Base-by-base conservation (phyloP, 2,888 invertebrate species). In the Amblyjoppa fuscipennis region DNA sequence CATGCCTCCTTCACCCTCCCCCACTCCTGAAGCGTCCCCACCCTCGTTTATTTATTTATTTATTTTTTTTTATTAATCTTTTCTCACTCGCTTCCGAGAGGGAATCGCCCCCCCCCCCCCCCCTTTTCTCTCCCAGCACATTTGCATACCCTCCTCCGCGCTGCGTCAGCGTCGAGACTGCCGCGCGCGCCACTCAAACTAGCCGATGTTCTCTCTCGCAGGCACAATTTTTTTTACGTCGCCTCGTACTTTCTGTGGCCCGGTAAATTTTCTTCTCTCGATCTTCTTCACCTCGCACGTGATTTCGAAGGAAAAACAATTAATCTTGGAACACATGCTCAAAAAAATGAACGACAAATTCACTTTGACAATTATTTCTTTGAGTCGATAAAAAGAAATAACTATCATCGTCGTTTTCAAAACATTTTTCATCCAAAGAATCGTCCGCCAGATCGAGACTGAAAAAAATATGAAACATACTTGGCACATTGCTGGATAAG, bases 1-100 rank as follows among this genome's bases (percentile, higher is more conserved):
- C 49, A 66, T 45, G 7, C 61, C 34, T 34, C 20, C 7, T 11
- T 31, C 31, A 16, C 13, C 61, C 61, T 20, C 34, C 4, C 28
- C 51, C 51, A 51, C 51, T 70, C 45, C 28, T n/a, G 25, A 49
- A 49, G 49, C 75, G 9, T 75, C 49, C 64, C 61, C 49, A 49
- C 31, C 2, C 16, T 53, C 13, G 34, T 51, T 49, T 20, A 16
- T 20, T 20, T 20, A 20, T 20, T 20, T 20, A 20, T 20, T 20
- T 20, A n/a, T n/a, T 64, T 69, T 61, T 59, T 78, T 78, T 71
- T 56, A 59, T 25, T 66, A 66, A 76, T 66, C 51, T 66, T 76
- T 45, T 38, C 20, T 66, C 66, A 34, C 76, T 66, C 61, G 61
- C 41, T 34, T 38, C 7, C 66, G 38, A 20, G 38, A 41, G 20